Base-by-base conservation (phyloP, 2,113 vertebrate species). In the Anthoscopus minutus region DNA sequence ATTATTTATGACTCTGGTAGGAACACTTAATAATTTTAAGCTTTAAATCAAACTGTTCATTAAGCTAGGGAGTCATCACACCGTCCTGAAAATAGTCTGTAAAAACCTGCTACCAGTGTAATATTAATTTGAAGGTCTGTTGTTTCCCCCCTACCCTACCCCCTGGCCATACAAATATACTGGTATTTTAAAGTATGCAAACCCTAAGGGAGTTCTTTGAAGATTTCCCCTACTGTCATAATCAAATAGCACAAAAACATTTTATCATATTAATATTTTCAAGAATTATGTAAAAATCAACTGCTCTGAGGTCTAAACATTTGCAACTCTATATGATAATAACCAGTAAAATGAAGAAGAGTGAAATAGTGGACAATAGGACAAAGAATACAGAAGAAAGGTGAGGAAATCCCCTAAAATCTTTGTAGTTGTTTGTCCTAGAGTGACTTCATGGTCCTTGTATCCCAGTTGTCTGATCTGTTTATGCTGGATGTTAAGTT, bases 11-110 rank as follows among this genome's bases (percentile, higher is more conserved):
- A 97, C 93, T 96, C 94, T 88, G 66, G 64, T 95, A 96, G 90
- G 93, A 97, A 97, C 91, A 92, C 91, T 97, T 98, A 96, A 97
- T 97, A 97, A 98, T 95, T 97, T 97, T 97, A 95, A 97, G 91
- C 82, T 95, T 97, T 97, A 98, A 98, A 97, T 98, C 96, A 97
- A 97, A 93, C 96, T 97, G 86, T 97, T 97, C 96, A 97, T 98
- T 98, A 97, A 97, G 91, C 65, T 85, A 51, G 81, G 84, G 86
- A 95, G 74, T 72, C 72, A 92, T 83, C 50, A 92, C 74, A 57
- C 76, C 96, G 72, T 89, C 71, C 93, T 95, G 93, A 97, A 97
- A 97, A 95, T 91, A 97, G 88, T 60, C 79, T 65, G 60, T 95
- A 93, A 97, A 96, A 96, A 82, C 89, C 92, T 93, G 54, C 93